phyloP scores from a whole-genome alignment of 2,888 invertebrate genomes.

The Ellobium chinense region DNA sequence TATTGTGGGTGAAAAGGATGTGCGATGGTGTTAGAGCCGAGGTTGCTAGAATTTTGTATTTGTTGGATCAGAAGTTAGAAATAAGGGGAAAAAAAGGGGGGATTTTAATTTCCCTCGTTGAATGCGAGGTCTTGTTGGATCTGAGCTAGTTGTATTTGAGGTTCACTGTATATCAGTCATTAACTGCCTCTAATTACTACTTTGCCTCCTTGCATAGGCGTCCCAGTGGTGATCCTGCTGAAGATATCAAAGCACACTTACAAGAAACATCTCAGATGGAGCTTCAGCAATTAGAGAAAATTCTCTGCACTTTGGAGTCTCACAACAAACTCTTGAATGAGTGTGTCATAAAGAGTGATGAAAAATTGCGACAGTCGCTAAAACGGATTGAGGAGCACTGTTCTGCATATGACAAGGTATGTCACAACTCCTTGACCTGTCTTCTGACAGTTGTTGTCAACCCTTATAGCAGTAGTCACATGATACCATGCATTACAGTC shows the following conservation, averaged over 20 bases:
- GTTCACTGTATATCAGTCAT: no score
- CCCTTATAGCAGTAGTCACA: no score
- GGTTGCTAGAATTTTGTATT: no score
- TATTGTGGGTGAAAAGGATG: no score
- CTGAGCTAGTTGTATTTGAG: no score
- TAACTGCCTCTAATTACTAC: background rate
- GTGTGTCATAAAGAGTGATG: conserved; percentile 22
- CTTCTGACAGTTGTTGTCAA: no score
- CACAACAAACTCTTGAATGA: conserved; percentile 40
- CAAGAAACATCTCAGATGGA: conserved; percentile 17
- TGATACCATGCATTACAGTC: no score
- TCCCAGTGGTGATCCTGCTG: conserved; percentile 28
- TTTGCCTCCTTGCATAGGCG: conserved; percentile 28
- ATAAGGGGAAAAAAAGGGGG: background rate
- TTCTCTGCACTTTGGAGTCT: conserved; percentile 16
- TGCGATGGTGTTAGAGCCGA: no score
- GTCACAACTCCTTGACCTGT: no score
- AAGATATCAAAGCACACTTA: conserved; percentile 37
- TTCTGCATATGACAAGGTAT: conserved; percentile 24
- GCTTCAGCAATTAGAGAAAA: conserved; percentile 30
- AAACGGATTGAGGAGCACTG: background rate
- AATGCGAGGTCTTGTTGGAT: no score
- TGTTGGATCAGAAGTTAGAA: background rate
- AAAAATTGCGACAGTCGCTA: conserved; percentile 10
- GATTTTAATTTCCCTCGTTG: no score